Conservation (phyloP, 53 echinoderm and acorn worm genomes). For the Mesocentrotus franciscanus region DNA sequence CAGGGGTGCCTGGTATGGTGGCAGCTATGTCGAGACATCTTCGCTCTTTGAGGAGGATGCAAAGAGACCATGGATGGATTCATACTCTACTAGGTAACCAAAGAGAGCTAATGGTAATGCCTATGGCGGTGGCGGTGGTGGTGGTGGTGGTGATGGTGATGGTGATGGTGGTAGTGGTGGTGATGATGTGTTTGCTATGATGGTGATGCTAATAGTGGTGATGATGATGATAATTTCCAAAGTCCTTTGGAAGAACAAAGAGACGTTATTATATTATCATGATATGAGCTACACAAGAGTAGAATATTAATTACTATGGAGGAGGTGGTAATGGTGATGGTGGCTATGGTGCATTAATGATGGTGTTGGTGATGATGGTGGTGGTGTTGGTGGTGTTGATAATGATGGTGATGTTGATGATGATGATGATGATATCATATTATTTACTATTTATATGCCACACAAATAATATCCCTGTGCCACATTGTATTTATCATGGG, state of each 20-base stretch:
- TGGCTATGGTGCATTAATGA: background rate
- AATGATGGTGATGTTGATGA: constrained; percentile 17
- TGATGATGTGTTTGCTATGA: background rate
- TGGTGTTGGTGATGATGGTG: background rate
- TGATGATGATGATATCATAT: background rate
- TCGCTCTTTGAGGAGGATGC: constrained; percentile 80
- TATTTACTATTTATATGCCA: no score
- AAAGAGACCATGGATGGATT: constrained; percentile 95
- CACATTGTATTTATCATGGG: no score
- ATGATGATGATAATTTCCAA: background rate
- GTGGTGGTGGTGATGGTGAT: background rate
- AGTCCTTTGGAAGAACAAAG: background rate
- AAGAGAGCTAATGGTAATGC: background rate
- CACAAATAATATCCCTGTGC: no score
- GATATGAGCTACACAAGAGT: no score
- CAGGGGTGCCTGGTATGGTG: constrained; percentile 97
- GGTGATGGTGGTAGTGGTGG: background rate
- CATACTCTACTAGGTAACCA: constrained; percentile 89
- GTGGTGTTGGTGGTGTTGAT: background rate
- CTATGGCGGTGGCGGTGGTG: background rate
- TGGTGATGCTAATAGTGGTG: background rate
- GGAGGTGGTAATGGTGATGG: background rate
- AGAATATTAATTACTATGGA: background rate
- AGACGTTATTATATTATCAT: background rate
- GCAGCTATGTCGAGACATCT: constrained; percentile 94